Conservation (phyloP, 2,797 vertebrate genomes). For the Coranthus polyacanthus region DNA sequence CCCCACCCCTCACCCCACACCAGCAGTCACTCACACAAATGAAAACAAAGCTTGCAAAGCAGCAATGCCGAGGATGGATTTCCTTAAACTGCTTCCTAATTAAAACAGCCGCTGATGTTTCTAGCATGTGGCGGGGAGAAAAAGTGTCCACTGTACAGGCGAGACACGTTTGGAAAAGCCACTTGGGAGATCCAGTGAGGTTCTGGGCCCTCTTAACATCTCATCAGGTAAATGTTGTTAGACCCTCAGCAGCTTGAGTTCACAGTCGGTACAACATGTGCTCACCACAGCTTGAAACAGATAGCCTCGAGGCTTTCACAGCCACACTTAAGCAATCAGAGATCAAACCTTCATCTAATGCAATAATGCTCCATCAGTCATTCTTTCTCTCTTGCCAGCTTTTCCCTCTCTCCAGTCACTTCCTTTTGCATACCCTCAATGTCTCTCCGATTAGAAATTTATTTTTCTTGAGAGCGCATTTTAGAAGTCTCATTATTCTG, state of each 20-base stretch:
- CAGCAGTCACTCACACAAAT: slow-evolving; percentile 60
- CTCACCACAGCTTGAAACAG: slow-evolving; percentile 30
- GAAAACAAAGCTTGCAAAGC: slow-evolving; percentile 57
- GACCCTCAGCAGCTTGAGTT: slow-evolving; percentile 52
- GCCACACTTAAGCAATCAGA: slow-evolving; percentile 35
- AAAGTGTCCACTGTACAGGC: slow-evolving; percentile 35
- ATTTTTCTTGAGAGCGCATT: slow-evolving; percentile 60
- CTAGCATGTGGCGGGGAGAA: slow-evolving; percentile 55
- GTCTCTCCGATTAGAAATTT: slow-evolving; percentile 36
- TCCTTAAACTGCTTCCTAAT: slow-evolving; percentile 71
- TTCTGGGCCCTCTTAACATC: slow-evolving; percentile 60
- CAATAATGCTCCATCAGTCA: slow-evolving; percentile 31
- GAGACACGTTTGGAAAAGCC: slow-evolving; percentile 36
- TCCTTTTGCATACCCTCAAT: slow-evolving; percentile 18
- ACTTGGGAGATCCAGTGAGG: slow-evolving; percentile 48
- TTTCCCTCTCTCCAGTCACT: slow-evolving; percentile 7
- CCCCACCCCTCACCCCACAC: neutral
- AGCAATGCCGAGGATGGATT: slow-evolving; percentile 48
- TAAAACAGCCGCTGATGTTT: slow-evolving; percentile 73
- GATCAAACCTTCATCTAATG: slow-evolving; percentile 30
- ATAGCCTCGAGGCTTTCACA: slow-evolving; percentile 17
- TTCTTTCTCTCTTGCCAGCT: slow-evolving; percentile 4
- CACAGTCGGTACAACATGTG: slow-evolving; percentile 51
- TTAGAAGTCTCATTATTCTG: slow-evolving; percentile 59
- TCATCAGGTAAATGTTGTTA: slow-evolving; percentile 59